phyloP scores from a whole-genome alignment of 2,113 vertebrate genomes.

The Crotalus viridis region DNA sequence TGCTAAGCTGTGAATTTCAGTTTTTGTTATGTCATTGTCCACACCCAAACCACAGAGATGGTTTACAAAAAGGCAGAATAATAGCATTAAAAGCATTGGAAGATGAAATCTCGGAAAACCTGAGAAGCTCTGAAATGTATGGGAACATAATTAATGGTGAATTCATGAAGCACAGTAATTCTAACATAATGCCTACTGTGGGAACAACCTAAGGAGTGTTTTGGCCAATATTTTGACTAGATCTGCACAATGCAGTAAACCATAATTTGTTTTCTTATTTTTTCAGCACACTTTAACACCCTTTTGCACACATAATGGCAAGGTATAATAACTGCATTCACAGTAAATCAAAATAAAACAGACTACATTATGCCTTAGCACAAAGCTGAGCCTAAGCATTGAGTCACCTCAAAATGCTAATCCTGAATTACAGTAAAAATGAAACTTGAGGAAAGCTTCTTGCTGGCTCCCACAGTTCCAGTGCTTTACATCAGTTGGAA shows the following conservation, averaged over 20 bases:
- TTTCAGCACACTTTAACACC: background rate
- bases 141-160: background rate
- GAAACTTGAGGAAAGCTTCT: constrained; percentile 8
- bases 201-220: background rate
- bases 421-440: background rate
- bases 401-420: background rate
- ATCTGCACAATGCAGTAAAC: background rate
- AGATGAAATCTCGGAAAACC: background rate
- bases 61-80: background rate
- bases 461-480: background rate
- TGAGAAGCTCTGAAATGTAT: background rate
- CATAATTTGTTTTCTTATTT: background rate
- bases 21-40: background rate
- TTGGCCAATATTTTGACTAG: background rate
- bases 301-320: background rate
- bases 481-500: background rate
- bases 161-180: background rate
- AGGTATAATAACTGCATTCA: background rate
- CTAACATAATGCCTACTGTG: background rate
- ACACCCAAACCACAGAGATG: background rate
- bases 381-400: background rate
- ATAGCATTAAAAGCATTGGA: background rate
- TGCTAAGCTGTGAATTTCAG: background rate
- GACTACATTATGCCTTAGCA: background rate
- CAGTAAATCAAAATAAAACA: background rate